Evolutionary conservation across 2,113 vertebrate genomes (phyloP), one percentile per base, ranked within the genome.

Genomic region (Charadrius vociferus): DNA sequence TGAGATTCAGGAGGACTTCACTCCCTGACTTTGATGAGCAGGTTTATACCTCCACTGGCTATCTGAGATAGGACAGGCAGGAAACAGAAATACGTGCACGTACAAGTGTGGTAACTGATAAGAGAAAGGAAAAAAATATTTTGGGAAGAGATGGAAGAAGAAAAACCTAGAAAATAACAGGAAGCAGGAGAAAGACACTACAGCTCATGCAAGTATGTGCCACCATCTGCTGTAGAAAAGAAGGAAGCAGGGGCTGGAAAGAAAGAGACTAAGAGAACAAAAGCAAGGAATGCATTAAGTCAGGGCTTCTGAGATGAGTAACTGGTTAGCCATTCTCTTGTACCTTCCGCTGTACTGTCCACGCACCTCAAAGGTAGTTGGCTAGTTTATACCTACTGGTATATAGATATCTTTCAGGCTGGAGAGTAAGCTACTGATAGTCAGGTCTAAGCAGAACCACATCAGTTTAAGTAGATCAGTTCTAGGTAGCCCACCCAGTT

Each of bases 261-360:
- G 70, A 88, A 85, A 78, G 26, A 81, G 27, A 91, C 68, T 12
- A 74, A 55, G 15, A 74, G 27, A 95, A 94, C 90, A 94, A 95
- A 95, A 80, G 80, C 61, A 85, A 96, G 78, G 96, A 96, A 97
- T 96, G 95, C 58, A 93, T 87, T 39, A 94, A 91, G 34, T 96
- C 95, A 96, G 81, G 95, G 93, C 81, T 93, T 85, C 58, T 43
- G 62, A 95, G 81, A 86, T 88, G 37, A 95, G 72, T 45, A 58
- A 67, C 81, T 11, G 77, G n/a, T 52, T 58, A 78, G 52, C 77
- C 36, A 52, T 55, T 59, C 63, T 71, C 56, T 81, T 86, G 24
- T 14, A 67, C 18, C 39, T 71, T 41, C 73, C 79, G 58, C 56
- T 47, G 47, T 56, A 83, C n/a, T 24, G 53, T 66, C 24, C 34